phyloP scores from a whole-genome alignment of 2,888 invertebrate species.

The Eretmocerus hayati region DNA sequence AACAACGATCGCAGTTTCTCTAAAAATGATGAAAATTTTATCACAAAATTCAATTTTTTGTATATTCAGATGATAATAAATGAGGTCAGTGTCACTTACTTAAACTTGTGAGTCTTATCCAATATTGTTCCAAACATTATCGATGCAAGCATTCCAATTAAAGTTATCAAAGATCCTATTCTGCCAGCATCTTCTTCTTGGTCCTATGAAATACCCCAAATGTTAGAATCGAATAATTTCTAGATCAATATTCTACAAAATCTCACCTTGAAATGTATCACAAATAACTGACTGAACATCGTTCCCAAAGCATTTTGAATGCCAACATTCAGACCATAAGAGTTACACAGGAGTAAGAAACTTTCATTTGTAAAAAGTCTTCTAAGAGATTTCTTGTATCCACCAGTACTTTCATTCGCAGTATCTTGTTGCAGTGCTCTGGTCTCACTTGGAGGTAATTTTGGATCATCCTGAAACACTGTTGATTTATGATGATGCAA shows the following conservation, averaged over 20 bases:
- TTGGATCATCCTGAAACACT: conserved; percentile 56
- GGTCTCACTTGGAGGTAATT: conserved; percentile 51
- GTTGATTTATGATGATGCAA: neutral
- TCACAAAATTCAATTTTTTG: neutral
- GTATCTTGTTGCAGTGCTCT: conserved; percentile 34
- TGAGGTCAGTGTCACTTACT: too few relatives aligned
- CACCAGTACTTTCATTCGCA: conserved; percentile 21
- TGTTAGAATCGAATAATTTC: neutral
- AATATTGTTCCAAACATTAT: conserved; percentile 57
- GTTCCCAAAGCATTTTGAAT: conserved; percentile 67
- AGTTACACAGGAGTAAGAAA: conserved; percentile 54
- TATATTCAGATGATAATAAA: neutral
- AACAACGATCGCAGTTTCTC: conserved; percentile 50
- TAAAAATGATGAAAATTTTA: too few relatives aligned
- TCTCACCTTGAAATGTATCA: conserved; percentile 46
- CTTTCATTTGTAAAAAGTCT: conserved; percentile 52
- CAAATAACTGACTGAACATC: conserved; percentile 49
- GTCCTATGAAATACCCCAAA: conserved; percentile 39
- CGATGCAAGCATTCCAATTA: conserved; percentile 59
- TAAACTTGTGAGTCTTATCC: conserved; percentile 60
- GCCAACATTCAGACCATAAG: conserved; percentile 67
- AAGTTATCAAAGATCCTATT: conserved; percentile 57
- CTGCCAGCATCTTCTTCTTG: conserved; percentile 53
- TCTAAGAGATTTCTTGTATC: conserved; percentile 40
- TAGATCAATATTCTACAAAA: too few relatives aligned